A percentile compares a stretch with the other conserved stretches of the same genome.
phyloP scores from a whole-genome alignment of 1,140 invertebrate species.

The Rhyacophila brunnea region DNA sequence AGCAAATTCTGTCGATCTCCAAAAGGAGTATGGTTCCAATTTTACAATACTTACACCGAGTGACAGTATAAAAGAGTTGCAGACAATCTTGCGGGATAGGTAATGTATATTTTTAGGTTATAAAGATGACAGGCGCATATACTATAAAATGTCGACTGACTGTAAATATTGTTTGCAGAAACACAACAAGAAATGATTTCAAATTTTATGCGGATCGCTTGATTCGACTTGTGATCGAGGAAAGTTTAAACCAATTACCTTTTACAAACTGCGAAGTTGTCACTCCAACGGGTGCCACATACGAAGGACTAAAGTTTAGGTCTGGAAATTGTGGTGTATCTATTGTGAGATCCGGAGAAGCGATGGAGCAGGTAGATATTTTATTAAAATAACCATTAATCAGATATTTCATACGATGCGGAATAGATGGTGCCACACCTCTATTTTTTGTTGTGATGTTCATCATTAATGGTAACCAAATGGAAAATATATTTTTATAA shows the following conservation, averaged over 20 bases:
- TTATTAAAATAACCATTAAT: not conserved
- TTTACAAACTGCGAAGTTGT: conserved; percentile 85
- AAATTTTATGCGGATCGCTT: conserved; percentile 97
- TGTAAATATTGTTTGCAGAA: conserved; percentile 60
- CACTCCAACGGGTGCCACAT: conserved; percentile 88
- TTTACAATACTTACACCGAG: conserved; percentile 80
- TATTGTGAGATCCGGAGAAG: conserved; percentile 92
- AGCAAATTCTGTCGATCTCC: not conserved
- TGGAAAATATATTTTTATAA: too few relatives aligned
- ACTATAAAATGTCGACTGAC: conserved; percentile 3
- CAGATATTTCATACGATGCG: too few relatives aligned
- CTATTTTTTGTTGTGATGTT: too few relatives aligned
- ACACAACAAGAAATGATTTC: conserved; percentile 92
- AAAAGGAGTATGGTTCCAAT: conserved; percentile 47
- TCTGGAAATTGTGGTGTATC: conserved; percentile 99
- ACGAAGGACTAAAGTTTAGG: conserved; percentile 89
- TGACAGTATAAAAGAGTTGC: conserved; percentile 88
- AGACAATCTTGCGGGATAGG: conserved; percentile 95
- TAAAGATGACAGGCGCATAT: not conserved
- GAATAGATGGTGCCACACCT: too few relatives aligned
- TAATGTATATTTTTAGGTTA: conserved; percentile 56
- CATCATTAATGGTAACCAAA: too few relatives aligned
- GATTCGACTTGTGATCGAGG: conserved; percentile 95
- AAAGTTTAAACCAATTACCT: conserved; percentile 95
- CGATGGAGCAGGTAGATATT: conserved; percentile 86